Percentiles rank a stretch among this genome's conserved stretches.
phyloP scores from a whole-genome alignment of 1,140 invertebrate genomes.

The Brachystomella parvula region DNA sequence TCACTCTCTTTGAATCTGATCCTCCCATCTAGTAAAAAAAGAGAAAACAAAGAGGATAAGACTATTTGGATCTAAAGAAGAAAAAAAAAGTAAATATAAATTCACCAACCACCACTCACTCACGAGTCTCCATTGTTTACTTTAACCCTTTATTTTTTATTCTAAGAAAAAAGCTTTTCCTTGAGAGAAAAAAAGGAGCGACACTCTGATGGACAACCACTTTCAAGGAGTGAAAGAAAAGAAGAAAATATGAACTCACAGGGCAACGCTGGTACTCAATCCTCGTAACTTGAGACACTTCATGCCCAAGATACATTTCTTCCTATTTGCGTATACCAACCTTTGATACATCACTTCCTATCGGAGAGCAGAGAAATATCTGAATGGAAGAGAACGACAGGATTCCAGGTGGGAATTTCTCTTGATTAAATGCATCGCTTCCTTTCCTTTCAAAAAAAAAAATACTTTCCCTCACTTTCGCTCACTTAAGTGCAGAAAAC shows the following conservation, averaged over 20 bases:
- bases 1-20: conserved; percentile 32
- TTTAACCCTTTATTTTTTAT: too few relatives aligned
- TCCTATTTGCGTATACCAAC: too few relatives aligned
- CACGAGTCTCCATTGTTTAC: neutral
- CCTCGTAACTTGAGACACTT: neutral
- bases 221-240: neutral
- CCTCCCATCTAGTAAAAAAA: conserved; percentile 17
- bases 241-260: conserved; percentile 4
- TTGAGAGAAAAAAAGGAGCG: neutral
- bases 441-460: conserved; percentile 1
- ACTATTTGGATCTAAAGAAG: neutral
- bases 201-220: conserved; percentile 11
- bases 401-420: conserved; percentile 29
- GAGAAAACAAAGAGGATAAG: neutral
- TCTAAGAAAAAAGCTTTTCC: neutral
- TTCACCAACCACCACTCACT: neutral
- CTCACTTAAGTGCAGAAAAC: too few relatives aligned
- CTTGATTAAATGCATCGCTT: conserved; percentile 27
- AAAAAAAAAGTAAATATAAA: conserved; percentile 10
- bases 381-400: conserved; percentile 14
- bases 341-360: neutral
- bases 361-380: conserved; percentile 13
- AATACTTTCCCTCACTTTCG: neutral
- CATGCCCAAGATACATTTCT: neutral
- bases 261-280: conserved; percentile 1